Percentiles rank a stretch among this genome's conserved stretches.
These are phyloP conservation scores for Trichopria drosophilae DNA, from an alignment of 2,888 invertebrate species.

Conservation along the genomic window DNA sequence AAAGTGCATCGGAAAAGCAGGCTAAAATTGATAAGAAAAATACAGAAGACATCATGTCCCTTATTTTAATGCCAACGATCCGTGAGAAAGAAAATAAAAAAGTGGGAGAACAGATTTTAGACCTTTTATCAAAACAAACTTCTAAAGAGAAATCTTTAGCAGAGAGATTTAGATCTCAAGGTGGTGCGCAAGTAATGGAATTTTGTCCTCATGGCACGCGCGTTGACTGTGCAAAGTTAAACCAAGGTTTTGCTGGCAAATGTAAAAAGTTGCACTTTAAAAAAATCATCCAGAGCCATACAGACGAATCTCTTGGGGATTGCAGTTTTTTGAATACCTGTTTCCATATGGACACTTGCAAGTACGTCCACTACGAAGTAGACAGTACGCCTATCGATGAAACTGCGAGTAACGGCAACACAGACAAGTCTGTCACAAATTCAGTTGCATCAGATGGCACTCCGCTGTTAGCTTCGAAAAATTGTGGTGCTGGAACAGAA, in stretches of 20 bases:
- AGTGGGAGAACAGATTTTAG: conserved; percentile 93
- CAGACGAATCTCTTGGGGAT: conserved; percentile 92
- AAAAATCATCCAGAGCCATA: conserved; percentile 94
- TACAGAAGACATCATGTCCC: conserved; percentile 66
- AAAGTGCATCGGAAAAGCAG: conserved; percentile 49
- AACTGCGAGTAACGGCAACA: conserved; percentile 41
- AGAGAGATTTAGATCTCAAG: conserved; percentile 94
- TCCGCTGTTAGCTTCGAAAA: conserved; percentile 26
- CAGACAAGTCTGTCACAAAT: conserved; percentile 33
- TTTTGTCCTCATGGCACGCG: conserved; percentile 96
- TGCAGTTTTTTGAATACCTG: conserved; percentile 98
- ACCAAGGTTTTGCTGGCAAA: conserved; percentile 60
- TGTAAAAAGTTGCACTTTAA: conserved; percentile 94
- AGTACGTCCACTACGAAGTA: conserved; percentile 97
- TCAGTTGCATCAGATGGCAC: conserved; percentile 10
- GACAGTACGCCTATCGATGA: conserved; percentile 66
- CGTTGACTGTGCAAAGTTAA: conserved; percentile 72
- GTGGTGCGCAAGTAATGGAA: conserved; percentile 90
- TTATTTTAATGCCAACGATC: conserved; percentile 89
- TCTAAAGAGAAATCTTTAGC: conserved; percentile 95
- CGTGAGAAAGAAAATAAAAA: conserved; percentile 94
- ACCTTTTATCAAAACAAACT: conserved; percentile 90
- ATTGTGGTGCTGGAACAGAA: conserved; percentile 59
- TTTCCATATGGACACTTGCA: conserved; percentile 99
- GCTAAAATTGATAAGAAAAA: conserved; percentile 49